Evolutionary conservation across 2,888 invertebrate genomes (phyloP), one percentile per base, ranked within the genome.

Genomic region (Stomorhina lunata): DNA sequence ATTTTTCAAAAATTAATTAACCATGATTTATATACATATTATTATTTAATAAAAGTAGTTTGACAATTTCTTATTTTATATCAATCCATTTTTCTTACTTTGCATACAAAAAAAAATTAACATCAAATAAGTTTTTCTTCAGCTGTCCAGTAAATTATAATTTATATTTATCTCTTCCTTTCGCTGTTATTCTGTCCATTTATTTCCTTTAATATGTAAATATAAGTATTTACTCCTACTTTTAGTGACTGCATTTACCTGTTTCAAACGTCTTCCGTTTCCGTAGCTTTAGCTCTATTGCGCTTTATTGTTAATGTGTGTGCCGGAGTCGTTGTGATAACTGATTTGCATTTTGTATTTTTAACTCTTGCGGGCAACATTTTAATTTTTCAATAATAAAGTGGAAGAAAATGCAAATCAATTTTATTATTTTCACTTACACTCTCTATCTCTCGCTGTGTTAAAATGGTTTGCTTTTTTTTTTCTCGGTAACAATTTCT

Each of bases 361-460:
- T 79, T 71, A 79, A 79, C 59, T 71, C 75, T 76, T 75, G 75
- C 79, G 82, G 82, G 65, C 82, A 82, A 75, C 75, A 79, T 75
- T 79, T 82, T 75, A 75, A 82, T 82, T 76, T 79, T 79, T 82
- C 79, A 79, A 79, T 82, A 82, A 79, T 76, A 79, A 76, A 79
- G 79, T 76, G 71, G 17, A 76, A 68, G 75, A 76, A 82, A 79
- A 82, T 82, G 79, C 79, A 82, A 82, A 82, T 82, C 75, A 82
- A 76, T 63, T 71, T 75, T 71, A 76, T 61, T 79, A 63, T 75
- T 76, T 82, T 75, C 66, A 76, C 75, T 82, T 82, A 65, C 78
- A 66, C 59, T 82, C 65, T 81, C 61, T 76, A 37, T 27, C 12
- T 43, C 27, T 25, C 43, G 2, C 50, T 50, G 48, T 57, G 53